A percentile compares a stretch with the other conserved stretches of the same genome.
These are phyloP conservation scores for Spisula solida DNA, from an alignment of 2,888 invertebrate genomes.

Conservation along the genomic window DNA sequence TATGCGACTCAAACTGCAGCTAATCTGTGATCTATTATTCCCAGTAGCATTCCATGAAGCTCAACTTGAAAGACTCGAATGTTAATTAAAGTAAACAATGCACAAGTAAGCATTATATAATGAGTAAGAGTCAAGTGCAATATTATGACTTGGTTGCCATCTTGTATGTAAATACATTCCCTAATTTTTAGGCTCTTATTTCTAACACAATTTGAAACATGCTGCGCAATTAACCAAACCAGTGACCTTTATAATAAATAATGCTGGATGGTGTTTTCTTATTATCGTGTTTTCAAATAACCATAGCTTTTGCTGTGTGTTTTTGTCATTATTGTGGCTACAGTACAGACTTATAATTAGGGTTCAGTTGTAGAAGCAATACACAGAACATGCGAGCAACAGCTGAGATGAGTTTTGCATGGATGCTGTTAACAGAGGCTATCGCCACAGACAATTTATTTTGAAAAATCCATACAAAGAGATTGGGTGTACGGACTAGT, in stretches of 20 bases:
- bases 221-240: constrained; percentile 5
- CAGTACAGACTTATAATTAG: constrained; percentile 11
- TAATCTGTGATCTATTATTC: neutral
- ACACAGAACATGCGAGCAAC: neutral
- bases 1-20: neutral
- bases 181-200: neutral
- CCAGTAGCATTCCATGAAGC: neutral
- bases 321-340: constrained; percentile 34
- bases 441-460: constrained; percentile 30
- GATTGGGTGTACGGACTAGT: constrained; percentile 13
- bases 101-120: neutral
- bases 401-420: constrained; percentile 40
- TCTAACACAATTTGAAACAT: constrained; percentile 18
- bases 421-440: constrained; percentile 33
- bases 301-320: neutral
- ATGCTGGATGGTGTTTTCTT: constrained; percentile 6
- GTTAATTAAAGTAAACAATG: neutral
- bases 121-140: neutral
- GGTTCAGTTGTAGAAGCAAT: neutral
- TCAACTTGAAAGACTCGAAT: neutral
- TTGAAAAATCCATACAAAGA: constrained; percentile 6
- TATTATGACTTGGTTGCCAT: neutral
- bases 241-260: constrained; percentile 11
- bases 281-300: constrained; percentile 19
- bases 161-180: neutral